phyloP scores from a whole-genome alignment of 2,113 vertebrate genomes.

The Vicugna pacos region DNA sequence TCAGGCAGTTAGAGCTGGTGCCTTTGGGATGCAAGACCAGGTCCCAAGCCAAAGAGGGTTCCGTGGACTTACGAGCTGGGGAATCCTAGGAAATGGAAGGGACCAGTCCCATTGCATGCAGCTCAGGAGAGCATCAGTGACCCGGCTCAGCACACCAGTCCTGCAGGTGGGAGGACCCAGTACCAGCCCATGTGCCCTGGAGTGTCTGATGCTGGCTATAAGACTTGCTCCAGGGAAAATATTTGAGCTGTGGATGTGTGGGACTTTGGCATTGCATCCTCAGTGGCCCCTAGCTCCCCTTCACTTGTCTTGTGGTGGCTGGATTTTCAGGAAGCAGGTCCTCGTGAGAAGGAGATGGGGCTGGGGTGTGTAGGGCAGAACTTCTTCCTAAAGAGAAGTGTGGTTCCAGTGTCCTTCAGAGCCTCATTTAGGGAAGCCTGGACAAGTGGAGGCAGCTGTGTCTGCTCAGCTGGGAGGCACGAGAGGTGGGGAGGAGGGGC shows the following conservation, averaged over 20 bases:
- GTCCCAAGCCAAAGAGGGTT: background rate
- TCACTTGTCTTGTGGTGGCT: background rate
- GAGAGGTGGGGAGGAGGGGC: background rate
- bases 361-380: background rate
- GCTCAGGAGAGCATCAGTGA: background rate
- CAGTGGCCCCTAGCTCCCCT: background rate
- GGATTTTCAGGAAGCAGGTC: background rate
- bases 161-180: fast-evolving
- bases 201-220: background rate
- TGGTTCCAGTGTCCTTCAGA: background rate
- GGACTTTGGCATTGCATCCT: background rate
- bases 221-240: background rate
- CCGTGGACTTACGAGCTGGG: background rate
- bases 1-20: background rate
- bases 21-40: background rate
- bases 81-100: background rate
- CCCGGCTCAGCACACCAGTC: background rate
- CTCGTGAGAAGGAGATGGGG: background rate
- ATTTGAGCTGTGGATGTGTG: background rate
- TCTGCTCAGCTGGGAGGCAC: too few relatives aligned
- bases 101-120: background rate
- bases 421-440: background rate
- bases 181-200: fast-evolving
- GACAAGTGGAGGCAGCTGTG: background rate
- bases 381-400: background rate